Base-by-base conservation (phyloP, 2,888 invertebrate species). In the Helicoverpa assulta region DNA sequence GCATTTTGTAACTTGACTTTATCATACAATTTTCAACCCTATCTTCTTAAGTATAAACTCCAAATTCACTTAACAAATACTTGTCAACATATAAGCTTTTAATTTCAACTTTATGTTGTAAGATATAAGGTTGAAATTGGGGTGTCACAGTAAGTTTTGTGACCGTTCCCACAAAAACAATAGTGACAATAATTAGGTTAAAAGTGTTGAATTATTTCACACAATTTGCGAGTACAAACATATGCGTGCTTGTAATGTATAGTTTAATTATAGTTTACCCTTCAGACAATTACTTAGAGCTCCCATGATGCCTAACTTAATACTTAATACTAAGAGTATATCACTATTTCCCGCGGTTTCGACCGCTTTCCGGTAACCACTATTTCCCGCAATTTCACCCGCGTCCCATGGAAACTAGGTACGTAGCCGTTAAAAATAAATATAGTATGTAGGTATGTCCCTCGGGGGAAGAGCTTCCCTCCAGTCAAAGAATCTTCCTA, bases 151-250 rank as follows among this genome's bases (percentile, higher is more conserved):
- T 51, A 10, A 5, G 26, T 21, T 14, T 63, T 77, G 80, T 75
- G 76, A 78, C 67, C 64, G 64, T 84, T 80, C 84, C 4, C 77
- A 84, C 57, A 83, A 76, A 81, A 78, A 83, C 84, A 83, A 83
- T 81, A 5, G 64, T 43, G 18, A 65, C 62, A 58, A 65, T 74
- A 84, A 74, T 80, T 80, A 66, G 84, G 80, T 74, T 83, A 73
- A 68, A 80, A 76, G 55, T 50, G 59, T 64, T 74, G 68, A 82
- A 80, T 74, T 71, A 59, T 76, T 81, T 83, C 83, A 80, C 84
- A 84, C 82, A 80, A 82, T 77, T 77, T 81, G 65, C 56, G 47
- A 29, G 47, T 67, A 66, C 72, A 75, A 54, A 54, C 57, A 47
- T 54, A 55, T 52, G 64, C 65, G 55, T 75, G 59, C 29, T 70